Conservation (phyloP, 2,888 invertebrate species). For the Apamea monoglypha region DNA sequence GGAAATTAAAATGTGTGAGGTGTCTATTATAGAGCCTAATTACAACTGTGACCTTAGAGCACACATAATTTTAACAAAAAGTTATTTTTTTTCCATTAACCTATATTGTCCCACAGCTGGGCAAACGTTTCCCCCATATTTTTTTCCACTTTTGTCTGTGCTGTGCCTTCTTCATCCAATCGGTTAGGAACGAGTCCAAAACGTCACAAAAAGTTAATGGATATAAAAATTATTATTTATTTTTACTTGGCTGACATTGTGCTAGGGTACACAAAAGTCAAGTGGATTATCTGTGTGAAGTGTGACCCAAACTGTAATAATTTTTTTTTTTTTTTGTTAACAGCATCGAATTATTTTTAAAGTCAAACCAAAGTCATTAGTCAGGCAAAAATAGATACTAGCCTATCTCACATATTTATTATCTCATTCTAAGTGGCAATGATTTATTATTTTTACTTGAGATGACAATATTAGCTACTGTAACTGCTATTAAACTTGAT, state of each 20-base stretch:
- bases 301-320: neutral
- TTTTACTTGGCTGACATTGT: neutral
- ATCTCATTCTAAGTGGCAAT: neutral
- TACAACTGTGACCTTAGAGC: no score
- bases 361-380: slow-evolving; percentile 12
- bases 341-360: neutral
- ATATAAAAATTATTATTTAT: neutral
- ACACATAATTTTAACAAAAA: neutral
- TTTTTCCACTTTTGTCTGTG: no score
- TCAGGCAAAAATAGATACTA: neutral
- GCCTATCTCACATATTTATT: no score
- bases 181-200: neutral
- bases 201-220: neutral
- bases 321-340: neutral
- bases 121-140: neutral
- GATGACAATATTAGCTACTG: neutral
- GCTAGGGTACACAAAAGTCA: neutral
- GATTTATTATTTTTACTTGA: neutral
- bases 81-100: neutral
- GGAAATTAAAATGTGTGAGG: no score
- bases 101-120: no score
- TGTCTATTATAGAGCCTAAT: neutral
- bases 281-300: neutral
- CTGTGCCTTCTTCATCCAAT: neutral
- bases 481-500: neutral